These are phyloP conservation scores for Hedychridium roseum DNA, from an alignment of 2,888 invertebrate genomes.

Conservation along the genomic window DNA sequence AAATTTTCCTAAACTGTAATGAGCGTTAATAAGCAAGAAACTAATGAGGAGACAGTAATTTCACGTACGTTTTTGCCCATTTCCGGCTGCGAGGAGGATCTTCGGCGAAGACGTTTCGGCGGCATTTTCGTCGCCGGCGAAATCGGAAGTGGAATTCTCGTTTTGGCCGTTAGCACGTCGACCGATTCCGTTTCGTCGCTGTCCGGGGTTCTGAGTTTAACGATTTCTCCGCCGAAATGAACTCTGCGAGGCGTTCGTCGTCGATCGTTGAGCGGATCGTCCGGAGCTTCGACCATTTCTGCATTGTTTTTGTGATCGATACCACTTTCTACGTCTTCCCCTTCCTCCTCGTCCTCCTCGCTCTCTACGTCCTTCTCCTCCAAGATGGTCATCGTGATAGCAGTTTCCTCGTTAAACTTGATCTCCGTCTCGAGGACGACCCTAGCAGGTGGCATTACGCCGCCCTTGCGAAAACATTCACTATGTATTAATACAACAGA, in stretches of 20 bases:
- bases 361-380: constrained; percentile 74
- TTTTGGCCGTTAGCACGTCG: constrained; percentile 34
- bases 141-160: constrained; percentile 65
- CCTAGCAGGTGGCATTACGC: constrained; percentile 49
- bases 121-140: constrained; percentile 62
- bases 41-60: too few relatives aligned
- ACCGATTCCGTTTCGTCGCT: constrained; percentile 71
- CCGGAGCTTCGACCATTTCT: constrained; percentile 38
- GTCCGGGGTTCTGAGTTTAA: constrained; percentile 86
- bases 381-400: constrained; percentile 84
- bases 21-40: too few relatives aligned
- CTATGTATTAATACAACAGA: too few relatives aligned
- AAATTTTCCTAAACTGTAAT: too few relatives aligned
- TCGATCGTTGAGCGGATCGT: constrained; percentile 38
- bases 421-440: constrained; percentile 86
- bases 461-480: too few relatives aligned
- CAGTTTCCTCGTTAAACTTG: constrained; percentile 80
- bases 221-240: constrained; percentile 86
- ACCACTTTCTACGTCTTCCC: constrained; percentile 36
- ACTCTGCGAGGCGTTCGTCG: constrained; percentile 75
- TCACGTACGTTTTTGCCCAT: too few relatives aligned
- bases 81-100: constrained; percentile 40
- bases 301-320: constrained; percentile 19
- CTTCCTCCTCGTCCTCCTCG: constrained; percentile 29
- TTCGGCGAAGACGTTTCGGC: constrained; percentile 27